Percentiles rank a stretch among this genome's conserved stretches.
Evolutionary conservation across 2,888 invertebrate species (phyloP).

Genomic region (Tetrapedia diversipes): DNA sequence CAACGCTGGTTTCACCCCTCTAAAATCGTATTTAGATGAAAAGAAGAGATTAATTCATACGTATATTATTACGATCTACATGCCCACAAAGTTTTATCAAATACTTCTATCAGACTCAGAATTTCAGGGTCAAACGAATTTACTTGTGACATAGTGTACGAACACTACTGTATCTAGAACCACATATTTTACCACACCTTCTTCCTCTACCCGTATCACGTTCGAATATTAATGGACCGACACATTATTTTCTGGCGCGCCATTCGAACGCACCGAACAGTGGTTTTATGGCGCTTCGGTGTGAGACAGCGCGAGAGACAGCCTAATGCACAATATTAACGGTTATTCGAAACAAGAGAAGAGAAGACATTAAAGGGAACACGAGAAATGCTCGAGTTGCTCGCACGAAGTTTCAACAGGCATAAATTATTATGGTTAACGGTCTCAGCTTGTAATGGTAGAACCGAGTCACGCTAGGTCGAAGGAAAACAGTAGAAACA

Average conservation of each 20-base stretch:
- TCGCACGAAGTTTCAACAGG: neutral
- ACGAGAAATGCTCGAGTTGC: neutral
- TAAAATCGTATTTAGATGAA: too few relatives aligned
- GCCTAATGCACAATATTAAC: neutral
- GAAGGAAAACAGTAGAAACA: neutral
- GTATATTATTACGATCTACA: too few relatives aligned
- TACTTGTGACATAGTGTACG: too few relatives aligned
- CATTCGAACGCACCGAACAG: neutral
- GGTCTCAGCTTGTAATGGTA: neutral
- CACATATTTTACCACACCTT: constrained; percentile 20
- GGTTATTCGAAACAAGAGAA: neutral
- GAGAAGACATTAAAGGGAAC: neutral
- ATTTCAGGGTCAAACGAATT: too few relatives aligned
- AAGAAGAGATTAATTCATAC: too few relatives aligned
- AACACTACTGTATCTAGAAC: too few relatives aligned
- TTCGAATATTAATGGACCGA: constrained; percentile 4
- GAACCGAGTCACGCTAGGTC: constrained; percentile 1
- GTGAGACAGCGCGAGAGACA: too few relatives aligned
- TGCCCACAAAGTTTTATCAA: too few relatives aligned
- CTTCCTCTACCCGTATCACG: neutral
- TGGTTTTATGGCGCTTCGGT: neutral
- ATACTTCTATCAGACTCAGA: too few relatives aligned
- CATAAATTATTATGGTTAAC: neutral
- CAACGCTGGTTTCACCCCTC: too few relatives aligned
- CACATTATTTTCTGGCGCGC: neutral